phyloP scores from a whole-genome alignment of 1,140 invertebrate genomes.

The Papilio helenus region DNA sequence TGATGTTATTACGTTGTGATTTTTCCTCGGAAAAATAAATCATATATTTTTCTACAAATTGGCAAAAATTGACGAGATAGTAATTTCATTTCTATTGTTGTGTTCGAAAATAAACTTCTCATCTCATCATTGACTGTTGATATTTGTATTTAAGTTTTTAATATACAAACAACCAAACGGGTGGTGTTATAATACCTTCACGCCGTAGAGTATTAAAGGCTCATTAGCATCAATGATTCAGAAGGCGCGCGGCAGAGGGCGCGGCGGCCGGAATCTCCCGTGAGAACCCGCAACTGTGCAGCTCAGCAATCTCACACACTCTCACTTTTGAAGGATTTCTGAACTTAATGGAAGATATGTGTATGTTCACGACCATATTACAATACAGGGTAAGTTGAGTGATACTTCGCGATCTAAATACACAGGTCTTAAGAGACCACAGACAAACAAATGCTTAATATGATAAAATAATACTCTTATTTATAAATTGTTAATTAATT shows the following conservation, averaged over 20 bases:
- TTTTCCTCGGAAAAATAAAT: slow-evolving; percentile 33
- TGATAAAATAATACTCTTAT: too few relatives aligned
- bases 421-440: neutral
- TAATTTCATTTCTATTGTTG: slow-evolving; percentile 13
- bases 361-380: neutral
- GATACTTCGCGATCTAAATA: neutral
- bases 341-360: slow-evolving; percentile 27
- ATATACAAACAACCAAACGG: neutral
- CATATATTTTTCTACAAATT: slow-evolving; percentile 31
- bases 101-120: neutral
- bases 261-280: slow-evolving; percentile 27
- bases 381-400: neutral
- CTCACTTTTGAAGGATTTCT: slow-evolving; percentile 29
- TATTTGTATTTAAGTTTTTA: neutral
- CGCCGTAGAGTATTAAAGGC: slow-evolving; percentile 35
- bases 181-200: slow-evolving; percentile 31
- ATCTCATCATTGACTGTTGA: neutral
- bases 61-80: slow-evolving; percentile 11
- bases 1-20: slow-evolving; percentile 37
- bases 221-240: slow-evolving; percentile 46
- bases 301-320: slow-evolving; percentile 12
- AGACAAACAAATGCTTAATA: neutral
- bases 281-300: slow-evolving; percentile 38
- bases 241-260: slow-evolving; percentile 16
- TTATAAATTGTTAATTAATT: too few relatives aligned